Evolutionary conservation across 2,113 vertebrate genomes (phyloP), one percentile per base, ranked within the genome.

Genomic region (Cichladusa arquata): DNA sequence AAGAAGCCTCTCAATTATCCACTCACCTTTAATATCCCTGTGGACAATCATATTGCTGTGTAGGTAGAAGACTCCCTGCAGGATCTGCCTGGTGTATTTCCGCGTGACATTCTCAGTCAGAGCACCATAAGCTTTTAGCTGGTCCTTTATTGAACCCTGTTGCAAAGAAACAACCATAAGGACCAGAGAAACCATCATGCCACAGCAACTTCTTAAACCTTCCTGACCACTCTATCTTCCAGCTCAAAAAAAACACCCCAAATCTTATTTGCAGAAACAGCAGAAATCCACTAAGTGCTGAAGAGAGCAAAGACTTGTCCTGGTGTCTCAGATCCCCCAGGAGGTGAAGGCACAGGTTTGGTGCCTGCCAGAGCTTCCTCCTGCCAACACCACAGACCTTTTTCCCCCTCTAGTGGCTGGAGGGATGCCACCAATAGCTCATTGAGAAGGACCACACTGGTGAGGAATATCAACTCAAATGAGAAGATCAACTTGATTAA

Each of bases 11-110:
- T 57, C 26, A 40, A 3, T 83, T 42, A 16, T 3, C 38, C 87
- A 51, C 94, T 97, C 97, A 99, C 99, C 99, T 98, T 99, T 99
- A 93, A 99, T 99, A 97, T 99, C 99, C 88, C 99, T 94, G 97
- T 99, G 99, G 92, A 99, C 99, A 96, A 99, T 99, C 99, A 99
- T 99, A 97, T 99, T 99, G 98, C 98, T 98, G 97, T 99, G 99
- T 57, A 99, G 97, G 97, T 99, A 99, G 95, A 98, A 98, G 45
- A 99, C 99, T 47, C 99, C 99, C 96, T 99, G 98, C 88, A 99
- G 98, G 95, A 99, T 99, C 96, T 99, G 99, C 81, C 98, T 95
- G 87, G 98, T 99, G 97, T 99, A 99, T 80, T 98, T 98, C 73
- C 98, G 97, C 4, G 99, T 99, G 94, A 99, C 98, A 7, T 99